Evolutionary conservation across 2,888 invertebrate genomes (phyloP).

Genomic region (Spodoptera exigua): DNA sequence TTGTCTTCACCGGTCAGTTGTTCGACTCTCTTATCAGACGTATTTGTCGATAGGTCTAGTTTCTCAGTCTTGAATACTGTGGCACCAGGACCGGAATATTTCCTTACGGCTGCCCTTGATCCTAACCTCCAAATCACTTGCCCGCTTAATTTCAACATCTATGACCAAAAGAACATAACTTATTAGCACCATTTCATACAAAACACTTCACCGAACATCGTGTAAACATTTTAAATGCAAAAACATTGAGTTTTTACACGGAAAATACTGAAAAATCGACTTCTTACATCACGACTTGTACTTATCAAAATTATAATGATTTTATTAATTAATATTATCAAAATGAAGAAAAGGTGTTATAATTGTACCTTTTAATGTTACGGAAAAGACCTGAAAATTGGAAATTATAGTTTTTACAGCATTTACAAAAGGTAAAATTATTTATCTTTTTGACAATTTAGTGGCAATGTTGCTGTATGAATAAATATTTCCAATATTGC

Average conservation of each 20-base stretch:
- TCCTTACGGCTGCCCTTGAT: slow-evolving; percentile 74
- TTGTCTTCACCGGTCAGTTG: slow-evolving; percentile 50
- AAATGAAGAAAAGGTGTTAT: slow-evolving; percentile 3
- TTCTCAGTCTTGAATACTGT: slow-evolving; percentile 93
- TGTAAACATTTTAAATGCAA: background rate
- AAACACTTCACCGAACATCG: slow-evolving; percentile 1
- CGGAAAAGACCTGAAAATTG: slow-evolving; percentile 37
- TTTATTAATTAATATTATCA: background rate
- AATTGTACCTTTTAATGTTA: slow-evolving; percentile 51
- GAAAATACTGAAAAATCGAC: slow-evolving; percentile 58
- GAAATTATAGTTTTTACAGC: slow-evolving; percentile 59
- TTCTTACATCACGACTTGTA: slow-evolving; percentile 81
- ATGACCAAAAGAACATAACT: slow-evolving; percentile 57
- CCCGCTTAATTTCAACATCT: slow-evolving; percentile 88
- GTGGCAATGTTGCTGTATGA: slow-evolving; percentile 30
- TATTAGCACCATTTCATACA: slow-evolving; percentile 15
- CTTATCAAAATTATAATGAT: slow-evolving; percentile 12
- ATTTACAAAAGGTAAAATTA: slow-evolving; percentile 68
- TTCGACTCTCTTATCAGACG: slow-evolving; percentile 64
- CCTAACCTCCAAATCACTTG: slow-evolving; percentile 87
- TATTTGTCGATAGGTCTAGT: slow-evolving; percentile 66
- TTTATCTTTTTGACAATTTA: slow-evolving; percentile 65
- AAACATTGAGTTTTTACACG: slow-evolving; percentile 29
- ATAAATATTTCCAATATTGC: slow-evolving; percentile 1
- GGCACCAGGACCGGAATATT: slow-evolving; percentile 91